Evolutionary conservation across 2,888 invertebrate genomes (phyloP).

Genomic region (Eupelmus urozonus): DNA sequence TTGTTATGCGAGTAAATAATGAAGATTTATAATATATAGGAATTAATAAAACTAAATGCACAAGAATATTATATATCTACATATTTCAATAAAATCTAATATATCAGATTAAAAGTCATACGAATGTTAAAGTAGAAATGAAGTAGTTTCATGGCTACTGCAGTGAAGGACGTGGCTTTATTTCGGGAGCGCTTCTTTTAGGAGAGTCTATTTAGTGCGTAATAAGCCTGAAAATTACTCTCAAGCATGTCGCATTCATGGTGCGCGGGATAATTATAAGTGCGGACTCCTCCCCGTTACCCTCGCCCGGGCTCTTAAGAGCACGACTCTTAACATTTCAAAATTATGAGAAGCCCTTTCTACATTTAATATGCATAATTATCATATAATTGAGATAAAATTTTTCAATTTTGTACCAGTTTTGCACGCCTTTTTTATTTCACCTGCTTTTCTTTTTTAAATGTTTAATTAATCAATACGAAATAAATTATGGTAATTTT

Average conservation of each 20-base stretch:
- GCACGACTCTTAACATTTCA: not conserved
- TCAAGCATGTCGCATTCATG: constrained; percentile 32
- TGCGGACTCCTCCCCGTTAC: constrained; percentile 18
- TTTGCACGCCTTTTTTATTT: too few relatives aligned
- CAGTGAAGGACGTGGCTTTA: not conserved
- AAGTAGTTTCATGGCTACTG: not conserved
- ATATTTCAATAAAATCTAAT: too few relatives aligned
- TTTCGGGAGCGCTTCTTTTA: not conserved
- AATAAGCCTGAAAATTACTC: constrained; percentile 44
- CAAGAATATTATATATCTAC: too few relatives aligned
- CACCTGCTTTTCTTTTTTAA: too few relatives aligned
- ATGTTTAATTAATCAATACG: too few relatives aligned
- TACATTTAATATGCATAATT: constrained; percentile 8
- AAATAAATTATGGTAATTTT: too few relatives aligned
- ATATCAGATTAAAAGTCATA: too few relatives aligned
- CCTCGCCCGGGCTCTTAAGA: constrained; percentile 10
- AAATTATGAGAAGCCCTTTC: constrained; percentile 4
- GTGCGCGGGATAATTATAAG: constrained; percentile 32
- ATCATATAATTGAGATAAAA: constrained; percentile 14
- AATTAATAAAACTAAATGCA: too few relatives aligned
- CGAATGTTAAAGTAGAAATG: too few relatives aligned
- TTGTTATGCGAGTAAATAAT: too few relatives aligned
- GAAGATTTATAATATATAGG: too few relatives aligned
- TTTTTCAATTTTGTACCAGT: too few relatives aligned
- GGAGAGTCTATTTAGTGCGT: constrained; percentile 33